These are phyloP conservation scores for Tryphoninae sp. DNA, from an alignment of 2,888 invertebrate genomes.

Conservation along the genomic window DNA sequence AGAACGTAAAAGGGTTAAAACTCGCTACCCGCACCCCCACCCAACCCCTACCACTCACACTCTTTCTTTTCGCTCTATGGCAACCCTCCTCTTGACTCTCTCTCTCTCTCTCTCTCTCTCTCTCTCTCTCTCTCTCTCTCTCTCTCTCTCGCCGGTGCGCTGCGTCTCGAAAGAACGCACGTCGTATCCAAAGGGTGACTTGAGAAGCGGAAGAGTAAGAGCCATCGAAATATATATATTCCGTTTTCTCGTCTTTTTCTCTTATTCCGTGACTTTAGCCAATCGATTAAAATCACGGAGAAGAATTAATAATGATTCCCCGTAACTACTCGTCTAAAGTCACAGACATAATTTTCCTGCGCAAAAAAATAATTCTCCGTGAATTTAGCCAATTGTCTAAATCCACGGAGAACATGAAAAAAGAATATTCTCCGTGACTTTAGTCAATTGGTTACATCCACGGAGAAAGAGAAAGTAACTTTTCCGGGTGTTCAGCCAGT, in stretches of 20 bases:
- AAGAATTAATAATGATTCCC: no score
- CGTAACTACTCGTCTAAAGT: no score
- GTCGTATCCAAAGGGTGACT: conserved; percentile 66
- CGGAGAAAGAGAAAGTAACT: no score
- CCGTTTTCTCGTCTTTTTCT: background rate
- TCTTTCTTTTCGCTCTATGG: background rate
- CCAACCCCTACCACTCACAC: conserved; percentile 14
- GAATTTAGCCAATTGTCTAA: no score
- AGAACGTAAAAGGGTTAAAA: conserved; percentile 79
- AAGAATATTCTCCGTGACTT: no score
- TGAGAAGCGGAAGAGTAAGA: conserved; percentile 60
- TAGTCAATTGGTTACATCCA: no score
- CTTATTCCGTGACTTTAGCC: no score
- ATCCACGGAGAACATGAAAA: no score
- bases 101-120: conserved; percentile 47
- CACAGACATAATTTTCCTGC: no score
- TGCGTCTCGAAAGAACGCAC: conserved; percentile 72
- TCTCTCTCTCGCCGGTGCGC: conserved; percentile 45
- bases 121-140: conserved; percentile 39
- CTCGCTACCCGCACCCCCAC: conserved; percentile 49
- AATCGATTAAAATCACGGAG: no score
- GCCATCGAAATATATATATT: conserved; percentile 2
- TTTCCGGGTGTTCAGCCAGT: no score
- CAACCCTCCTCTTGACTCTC: conserved; percentile 3
- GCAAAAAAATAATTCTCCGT: no score